A percentile compares a stretch with the other conserved stretches of the same genome.
phyloP scores from a whole-genome alignment of 1,140 invertebrate genomes.

The Rhynchophorus ferrugineus region DNA sequence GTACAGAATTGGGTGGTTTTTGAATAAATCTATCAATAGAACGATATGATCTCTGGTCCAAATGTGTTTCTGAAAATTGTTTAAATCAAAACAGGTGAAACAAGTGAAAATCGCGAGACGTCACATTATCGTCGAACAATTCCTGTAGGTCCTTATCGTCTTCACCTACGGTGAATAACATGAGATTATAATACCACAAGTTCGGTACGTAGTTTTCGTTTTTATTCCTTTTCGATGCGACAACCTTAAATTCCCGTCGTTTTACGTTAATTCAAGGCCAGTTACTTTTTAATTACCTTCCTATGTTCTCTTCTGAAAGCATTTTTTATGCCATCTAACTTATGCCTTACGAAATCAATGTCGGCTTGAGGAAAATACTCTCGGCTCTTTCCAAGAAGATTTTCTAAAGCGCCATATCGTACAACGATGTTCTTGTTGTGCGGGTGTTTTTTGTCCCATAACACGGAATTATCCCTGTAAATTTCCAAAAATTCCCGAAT shows the following conservation, averaged over 20 bases:
- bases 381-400: conserved; percentile 20
- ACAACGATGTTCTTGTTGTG: conserved; percentile 21
- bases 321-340: conserved; percentile 23
- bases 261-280: neutral
- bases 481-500: conserved; percentile 22
- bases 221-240: conserved; percentile 6
- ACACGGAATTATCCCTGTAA: conserved; percentile 20
- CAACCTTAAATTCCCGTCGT: conserved; percentile 6
- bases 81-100: neutral
- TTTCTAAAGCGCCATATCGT: conserved; percentile 21
- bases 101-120: neutral
- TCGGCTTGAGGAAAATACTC: conserved; percentile 27
- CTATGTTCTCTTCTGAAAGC: conserved; percentile 25
- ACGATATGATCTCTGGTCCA: conserved; percentile 22
- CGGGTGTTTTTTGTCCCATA: conserved; percentile 27
- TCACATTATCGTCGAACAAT: neutral
- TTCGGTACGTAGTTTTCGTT: conserved; percentile 24
- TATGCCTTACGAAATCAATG: conserved; percentile 26
- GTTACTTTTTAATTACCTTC: conserved; percentile 20
- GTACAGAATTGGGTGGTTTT: conserved; percentile 22
- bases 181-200: conserved; percentile 28
- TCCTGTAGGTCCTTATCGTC: conserved; percentile 12
- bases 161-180: conserved; percentile 24
- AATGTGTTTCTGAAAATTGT: conserved; percentile 9
- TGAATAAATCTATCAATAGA: conserved; percentile 19